phyloP scores from a whole-genome alignment of 2,888 invertebrate genomes.

The Lobophora halterata region DNA sequence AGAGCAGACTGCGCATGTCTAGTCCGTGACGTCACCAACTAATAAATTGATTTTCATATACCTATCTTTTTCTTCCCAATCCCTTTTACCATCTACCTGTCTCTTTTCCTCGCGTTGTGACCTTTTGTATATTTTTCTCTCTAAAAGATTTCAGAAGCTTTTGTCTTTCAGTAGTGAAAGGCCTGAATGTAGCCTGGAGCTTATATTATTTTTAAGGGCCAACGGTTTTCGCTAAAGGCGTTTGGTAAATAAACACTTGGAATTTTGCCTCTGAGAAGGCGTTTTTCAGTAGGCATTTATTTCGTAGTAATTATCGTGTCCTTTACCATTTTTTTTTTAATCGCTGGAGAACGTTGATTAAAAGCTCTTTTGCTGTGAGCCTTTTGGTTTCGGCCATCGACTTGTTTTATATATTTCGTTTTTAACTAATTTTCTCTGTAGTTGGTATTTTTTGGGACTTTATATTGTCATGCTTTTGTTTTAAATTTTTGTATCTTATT shows the following conservation, averaged over 20 bases:
- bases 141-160: constrained; percentile 66
- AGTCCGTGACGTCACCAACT: constrained; percentile 75
- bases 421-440: too few species aligned
- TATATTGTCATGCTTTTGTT: too few species aligned
- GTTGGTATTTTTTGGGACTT: too few species aligned
- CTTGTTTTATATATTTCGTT: too few species aligned
- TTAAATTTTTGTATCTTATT: too few species aligned
- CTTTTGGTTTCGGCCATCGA: too few species aligned
- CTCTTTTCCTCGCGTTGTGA: constrained; percentile 67
- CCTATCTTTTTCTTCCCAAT: constrained; percentile 47
- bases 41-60: constrained; percentile 80
- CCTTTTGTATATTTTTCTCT: constrained; percentile 75
- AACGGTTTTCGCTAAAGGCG: constrained; percentile 30
- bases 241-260: constrained; percentile 22
- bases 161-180: constrained; percentile 66
- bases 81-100: constrained; percentile 37
- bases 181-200: constrained; percentile 55
- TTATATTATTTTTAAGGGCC: constrained; percentile 47
- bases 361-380: too few species aligned
- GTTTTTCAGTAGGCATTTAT: constrained; percentile 15
- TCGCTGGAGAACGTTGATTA: too few species aligned
- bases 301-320: constrained; percentile 18
- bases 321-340: constrained; percentile 15
- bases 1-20: constrained; percentile 64
- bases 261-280: constrained; percentile 22